These are phyloP conservation scores for Holotrichia oblita DNA, from an alignment of 1,140 invertebrate genomes.

Conservation along the genomic window DNA sequence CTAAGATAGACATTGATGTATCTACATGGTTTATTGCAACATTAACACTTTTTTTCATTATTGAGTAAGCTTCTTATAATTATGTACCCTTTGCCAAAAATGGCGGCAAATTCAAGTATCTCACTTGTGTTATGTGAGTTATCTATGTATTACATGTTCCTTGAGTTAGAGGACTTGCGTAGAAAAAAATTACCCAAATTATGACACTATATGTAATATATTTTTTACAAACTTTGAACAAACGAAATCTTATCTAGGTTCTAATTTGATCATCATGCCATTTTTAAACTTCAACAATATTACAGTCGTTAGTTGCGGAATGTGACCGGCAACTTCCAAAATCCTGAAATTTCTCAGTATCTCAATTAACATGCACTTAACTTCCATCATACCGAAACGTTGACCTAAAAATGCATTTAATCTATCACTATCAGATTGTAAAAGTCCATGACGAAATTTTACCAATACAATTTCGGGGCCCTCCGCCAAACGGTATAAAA, in stretches of 20 bases:
- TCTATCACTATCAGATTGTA: background rate
- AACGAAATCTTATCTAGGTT: background rate
- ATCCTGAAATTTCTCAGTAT: slow-evolving; percentile 72
- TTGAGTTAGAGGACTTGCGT: no score
- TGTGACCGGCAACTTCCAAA: slow-evolving; percentile 55
- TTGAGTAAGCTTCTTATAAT: no score
- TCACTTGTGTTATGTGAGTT: no score
- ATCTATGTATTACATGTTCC: no score
- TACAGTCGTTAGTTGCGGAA: slow-evolving; percentile 55
- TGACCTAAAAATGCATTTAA: slow-evolving; percentile 64
- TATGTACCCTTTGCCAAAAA: no score
- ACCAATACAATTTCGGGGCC: slow-evolving; percentile 76
- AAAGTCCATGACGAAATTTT: background rate
- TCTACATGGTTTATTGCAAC: no score
- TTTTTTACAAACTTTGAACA: no score
- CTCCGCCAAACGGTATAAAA: slow-evolving; percentile 76
- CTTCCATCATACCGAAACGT: slow-evolving; percentile 81
- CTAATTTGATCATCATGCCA: slow-evolving; percentile 58
- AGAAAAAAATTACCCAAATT: no score
- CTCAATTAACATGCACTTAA: slow-evolving; percentile 74
- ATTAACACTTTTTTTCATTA: no score
- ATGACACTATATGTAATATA: no score
- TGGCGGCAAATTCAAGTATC: no score
- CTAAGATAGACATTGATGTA: no score
- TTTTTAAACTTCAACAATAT: slow-evolving; percentile 61